Conservation (phyloP, 2,888 invertebrate genomes). For the Nymphalis urticae region DNA sequence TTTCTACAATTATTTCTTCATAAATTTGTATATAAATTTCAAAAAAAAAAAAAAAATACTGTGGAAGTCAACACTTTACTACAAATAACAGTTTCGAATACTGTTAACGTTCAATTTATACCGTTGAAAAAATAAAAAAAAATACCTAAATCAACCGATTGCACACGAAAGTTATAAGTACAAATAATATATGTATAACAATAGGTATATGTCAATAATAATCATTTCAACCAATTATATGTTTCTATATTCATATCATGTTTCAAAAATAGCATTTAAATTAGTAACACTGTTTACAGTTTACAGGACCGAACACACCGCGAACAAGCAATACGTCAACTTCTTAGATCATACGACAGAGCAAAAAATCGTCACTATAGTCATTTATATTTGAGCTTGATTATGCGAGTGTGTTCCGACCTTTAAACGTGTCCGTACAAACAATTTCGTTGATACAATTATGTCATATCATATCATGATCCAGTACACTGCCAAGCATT, state of each 20-base stretch:
- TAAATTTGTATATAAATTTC: constrained; percentile 32
- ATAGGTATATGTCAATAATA: background rate
- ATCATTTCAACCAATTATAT: background rate
- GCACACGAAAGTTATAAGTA: background rate
- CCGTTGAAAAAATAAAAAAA: background rate
- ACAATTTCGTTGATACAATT: background rate
- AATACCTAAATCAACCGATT: background rate
- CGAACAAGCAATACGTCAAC: background rate
- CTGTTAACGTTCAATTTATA: background rate
- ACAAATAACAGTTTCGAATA: background rate
- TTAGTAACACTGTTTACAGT: background rate
- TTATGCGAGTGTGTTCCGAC: no score
- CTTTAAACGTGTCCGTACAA: no score
- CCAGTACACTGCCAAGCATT: constrained; percentile 9
- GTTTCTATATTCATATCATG: background rate
- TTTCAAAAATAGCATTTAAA: background rate
- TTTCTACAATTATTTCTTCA: constrained; percentile 35
- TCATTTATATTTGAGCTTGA: no score
- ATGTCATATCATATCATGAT: background rate
- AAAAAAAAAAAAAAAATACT: constrained; percentile 15
- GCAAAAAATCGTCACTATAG: no score
- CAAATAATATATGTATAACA: background rate
- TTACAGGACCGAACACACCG: background rate
- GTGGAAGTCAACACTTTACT: constrained; percentile 6
- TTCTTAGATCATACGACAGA: no score